These are phyloP conservation scores for Hoplias malabaricus DNA, from an alignment of 2,113 vertebrate species.

Conservation along the genomic window DNA sequence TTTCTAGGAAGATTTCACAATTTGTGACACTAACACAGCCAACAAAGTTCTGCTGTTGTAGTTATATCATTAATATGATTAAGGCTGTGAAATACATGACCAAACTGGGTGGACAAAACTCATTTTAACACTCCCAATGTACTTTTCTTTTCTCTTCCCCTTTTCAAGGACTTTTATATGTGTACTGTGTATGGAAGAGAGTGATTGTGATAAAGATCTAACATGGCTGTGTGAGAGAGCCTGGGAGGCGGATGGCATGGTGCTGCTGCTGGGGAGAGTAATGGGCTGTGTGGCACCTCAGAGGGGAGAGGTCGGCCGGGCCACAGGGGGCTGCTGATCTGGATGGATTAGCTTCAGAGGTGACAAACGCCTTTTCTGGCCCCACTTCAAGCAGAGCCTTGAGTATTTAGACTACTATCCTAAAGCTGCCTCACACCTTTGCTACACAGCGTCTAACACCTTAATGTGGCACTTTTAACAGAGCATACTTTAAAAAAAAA, in stretches of 20 bases:
- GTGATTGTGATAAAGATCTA: not conserved
- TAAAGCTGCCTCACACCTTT: not conserved
- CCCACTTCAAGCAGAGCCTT: not conserved
- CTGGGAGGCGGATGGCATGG: not conserved
- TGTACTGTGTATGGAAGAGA: not conserved
- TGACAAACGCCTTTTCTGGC: conserved; percentile 52
- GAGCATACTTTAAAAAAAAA: too few relatives aligned
- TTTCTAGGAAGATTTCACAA: too few relatives aligned
- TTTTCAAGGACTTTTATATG: too few relatives aligned
- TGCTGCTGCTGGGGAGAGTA: conserved; percentile 58
- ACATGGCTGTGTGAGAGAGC: not conserved
- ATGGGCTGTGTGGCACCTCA: conserved; percentile 59
- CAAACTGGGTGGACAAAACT: too few relatives aligned
- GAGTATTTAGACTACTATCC: not conserved
- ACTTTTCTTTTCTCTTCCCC: too few relatives aligned
- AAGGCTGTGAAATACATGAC: too few relatives aligned
- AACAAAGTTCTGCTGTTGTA: too few relatives aligned
- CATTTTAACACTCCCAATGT: too few relatives aligned
- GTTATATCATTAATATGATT: too few relatives aligned
- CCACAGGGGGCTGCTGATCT: conserved; percentile 59
- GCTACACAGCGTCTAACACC: not conserved
- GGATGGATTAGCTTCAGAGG: conserved; percentile 47
- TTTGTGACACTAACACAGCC: too few relatives aligned
- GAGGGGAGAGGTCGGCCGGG: conserved; percentile 59
- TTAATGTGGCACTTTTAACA: not conserved